Evolutionary conservation across 2,797 vertebrate genomes (phyloP).

Genomic region (Tauraco hartlaubi): DNA sequence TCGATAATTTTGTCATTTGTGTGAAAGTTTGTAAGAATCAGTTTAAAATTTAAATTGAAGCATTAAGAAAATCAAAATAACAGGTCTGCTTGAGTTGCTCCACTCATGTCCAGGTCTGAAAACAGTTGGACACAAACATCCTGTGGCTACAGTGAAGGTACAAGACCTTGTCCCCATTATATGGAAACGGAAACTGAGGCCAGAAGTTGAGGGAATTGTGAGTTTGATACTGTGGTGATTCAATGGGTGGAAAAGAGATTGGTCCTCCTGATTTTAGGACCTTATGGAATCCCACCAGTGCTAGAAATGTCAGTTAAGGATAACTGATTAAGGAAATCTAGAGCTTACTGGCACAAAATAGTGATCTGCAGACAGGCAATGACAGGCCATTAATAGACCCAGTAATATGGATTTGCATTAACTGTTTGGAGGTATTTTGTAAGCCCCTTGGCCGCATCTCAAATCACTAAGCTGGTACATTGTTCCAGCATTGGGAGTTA

Average conservation of each 20-base stretch:
- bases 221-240: background rate
- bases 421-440: conserved; percentile 46
- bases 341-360: conserved; percentile 1
- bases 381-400: conserved; percentile 50
- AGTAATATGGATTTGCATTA: conserved; percentile 37
- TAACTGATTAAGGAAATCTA: background rate
- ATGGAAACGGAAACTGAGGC: background rate
- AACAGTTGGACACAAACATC: background rate
- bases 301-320: background rate
- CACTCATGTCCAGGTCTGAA: background rate
- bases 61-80: background rate
- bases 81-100: background rate
- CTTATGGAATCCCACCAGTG: background rate
- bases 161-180: background rate
- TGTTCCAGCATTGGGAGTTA: conserved; percentile 13
- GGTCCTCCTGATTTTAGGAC: background rate
- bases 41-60: background rate
- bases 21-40: background rate
- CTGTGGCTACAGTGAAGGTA: background rate
- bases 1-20: background rate
- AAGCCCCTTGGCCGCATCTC: conserved; percentile 9
- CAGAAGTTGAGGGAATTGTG: background rate
- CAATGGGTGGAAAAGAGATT: background rate
- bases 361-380: conserved; percentile 49
- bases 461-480: conserved; percentile 11